A percentile compares a stretch with the other conserved stretches of the same genome.
Evolutionary conservation across 1,140 invertebrate genomes (phyloP).

Genomic region (Brachionus koreanus): DNA sequence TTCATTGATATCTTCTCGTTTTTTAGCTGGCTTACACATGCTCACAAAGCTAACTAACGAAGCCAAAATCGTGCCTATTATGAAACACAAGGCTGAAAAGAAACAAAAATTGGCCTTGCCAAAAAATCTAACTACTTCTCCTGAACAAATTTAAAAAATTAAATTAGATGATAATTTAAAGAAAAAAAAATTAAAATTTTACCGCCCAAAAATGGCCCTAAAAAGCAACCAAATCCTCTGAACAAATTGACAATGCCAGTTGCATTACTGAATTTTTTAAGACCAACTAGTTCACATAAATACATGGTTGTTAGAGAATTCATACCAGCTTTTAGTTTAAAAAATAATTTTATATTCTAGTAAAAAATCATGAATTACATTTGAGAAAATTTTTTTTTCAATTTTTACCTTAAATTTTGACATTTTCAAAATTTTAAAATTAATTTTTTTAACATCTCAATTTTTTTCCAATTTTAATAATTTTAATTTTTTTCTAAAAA

Average conservation of each 20-base stretch:
- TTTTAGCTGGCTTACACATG: neutral
- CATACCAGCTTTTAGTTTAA: constrained; percentile 26
- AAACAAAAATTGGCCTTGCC: constrained; percentile 7
- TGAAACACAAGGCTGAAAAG: constrained; percentile 7
- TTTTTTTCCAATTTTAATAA: no score
- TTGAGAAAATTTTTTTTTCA: no score
- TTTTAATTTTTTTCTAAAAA: no score
- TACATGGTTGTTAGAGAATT: constrained; percentile 39
- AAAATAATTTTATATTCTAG: neutral
- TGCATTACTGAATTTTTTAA: constrained; percentile 33
- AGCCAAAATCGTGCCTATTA: constrained; percentile 17
- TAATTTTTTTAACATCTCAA: no score
- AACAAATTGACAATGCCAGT: constrained; percentile 43
- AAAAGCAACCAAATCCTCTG: constrained; percentile 43
- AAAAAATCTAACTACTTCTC: neutral
- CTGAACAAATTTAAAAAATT: neutral
- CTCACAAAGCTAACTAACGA: constrained; percentile 3
- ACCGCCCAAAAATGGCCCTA: constrained; percentile 30
- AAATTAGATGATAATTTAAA: neutral
- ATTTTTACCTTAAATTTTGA: no score
- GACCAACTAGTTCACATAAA: constrained; percentile 20
- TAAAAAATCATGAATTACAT: no score
- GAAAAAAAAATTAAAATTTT: neutral
- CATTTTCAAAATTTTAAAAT: no score
- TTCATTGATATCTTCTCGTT: neutral